phyloP scores from a whole-genome alignment of 2,888 invertebrate species.

The Parnassius apollo region DNA sequence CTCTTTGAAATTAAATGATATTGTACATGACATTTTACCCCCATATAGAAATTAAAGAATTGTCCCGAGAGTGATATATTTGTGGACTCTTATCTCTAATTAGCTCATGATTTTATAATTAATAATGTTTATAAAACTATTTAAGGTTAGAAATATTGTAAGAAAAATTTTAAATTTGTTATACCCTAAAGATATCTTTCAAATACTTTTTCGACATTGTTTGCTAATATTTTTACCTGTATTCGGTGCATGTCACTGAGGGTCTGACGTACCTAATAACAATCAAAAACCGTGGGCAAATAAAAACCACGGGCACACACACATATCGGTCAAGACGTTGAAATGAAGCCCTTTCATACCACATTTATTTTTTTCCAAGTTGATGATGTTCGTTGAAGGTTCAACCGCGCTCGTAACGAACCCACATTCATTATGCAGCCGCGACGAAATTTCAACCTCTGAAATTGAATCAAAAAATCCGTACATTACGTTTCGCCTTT shows the following conservation, averaged over 20 bases:
- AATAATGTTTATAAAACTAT: too few relatives aligned
- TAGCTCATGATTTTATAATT: too few relatives aligned
- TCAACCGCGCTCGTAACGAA: slow-evolving; percentile 12
- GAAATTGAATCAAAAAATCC: slow-evolving; percentile 4
- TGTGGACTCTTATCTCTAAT: too few relatives aligned
- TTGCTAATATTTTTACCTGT: slow-evolving; percentile 6
- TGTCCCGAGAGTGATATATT: too few relatives aligned
- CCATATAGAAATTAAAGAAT: too few relatives aligned
- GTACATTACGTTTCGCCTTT: slow-evolving; percentile 17
- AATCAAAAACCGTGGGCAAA: slow-evolving; percentile 4
- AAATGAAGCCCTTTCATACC: slow-evolving; percentile 26
- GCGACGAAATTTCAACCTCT: slow-evolving; percentile 5
- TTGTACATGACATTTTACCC: too few relatives aligned
- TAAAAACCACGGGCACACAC: background rate
- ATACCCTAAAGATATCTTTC: background rate
- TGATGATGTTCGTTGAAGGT: slow-evolving; percentile 12
- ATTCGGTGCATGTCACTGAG: background rate
- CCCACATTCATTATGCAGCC: slow-evolving; percentile 12
- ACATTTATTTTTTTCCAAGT: slow-evolving; percentile 18
- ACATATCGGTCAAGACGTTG: slow-evolving; percentile 14
- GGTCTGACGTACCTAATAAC: background rate
- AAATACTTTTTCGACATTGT: slow-evolving; percentile 6
- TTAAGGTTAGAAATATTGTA: too few relatives aligned
- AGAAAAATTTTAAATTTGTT: too few relatives aligned
- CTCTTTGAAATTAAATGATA: too few relatives aligned